These are phyloP conservation scores for Synodontis membranacea DNA, from an alignment of 2,113 vertebrate species.

Conservation along the genomic window DNA sequence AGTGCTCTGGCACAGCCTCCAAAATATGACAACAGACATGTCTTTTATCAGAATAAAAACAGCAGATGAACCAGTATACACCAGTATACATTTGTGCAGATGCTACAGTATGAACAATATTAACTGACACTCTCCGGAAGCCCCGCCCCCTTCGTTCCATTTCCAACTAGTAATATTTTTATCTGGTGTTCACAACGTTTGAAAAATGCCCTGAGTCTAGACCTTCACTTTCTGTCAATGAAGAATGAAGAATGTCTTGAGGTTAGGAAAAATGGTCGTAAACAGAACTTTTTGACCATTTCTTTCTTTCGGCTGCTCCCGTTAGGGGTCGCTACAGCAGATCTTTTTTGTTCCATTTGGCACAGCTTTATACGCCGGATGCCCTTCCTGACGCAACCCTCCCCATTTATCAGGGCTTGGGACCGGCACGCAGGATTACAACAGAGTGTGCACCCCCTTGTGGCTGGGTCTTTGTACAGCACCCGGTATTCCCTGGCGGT, in stretches of 20 bases:
- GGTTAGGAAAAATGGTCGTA: too few species aligned
- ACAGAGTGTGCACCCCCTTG: too few species aligned
- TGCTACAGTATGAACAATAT: not conserved
- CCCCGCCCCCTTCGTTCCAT: not conserved
- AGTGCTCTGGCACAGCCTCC: not conserved
- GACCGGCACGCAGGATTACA: too few species aligned
- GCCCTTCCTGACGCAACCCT: too few species aligned
- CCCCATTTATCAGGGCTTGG: too few species aligned
- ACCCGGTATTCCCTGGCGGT: too few species aligned
- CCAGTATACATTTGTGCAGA: not conserved
- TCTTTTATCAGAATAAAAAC: not conserved
- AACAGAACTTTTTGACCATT: too few species aligned
- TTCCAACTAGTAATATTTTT: not conserved
- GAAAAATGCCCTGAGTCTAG: not conserved
- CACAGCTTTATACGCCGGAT: too few species aligned
- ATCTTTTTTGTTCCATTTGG: too few species aligned
- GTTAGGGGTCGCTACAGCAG: too few species aligned
- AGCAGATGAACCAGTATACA: not conserved
- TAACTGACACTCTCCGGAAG: not conserved
- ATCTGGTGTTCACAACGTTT: not conserved
- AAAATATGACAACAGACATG: not conserved
- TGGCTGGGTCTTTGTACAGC: too few species aligned
- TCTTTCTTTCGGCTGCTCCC: too few species aligned
- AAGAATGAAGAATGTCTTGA: not conserved
- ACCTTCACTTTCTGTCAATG: not conserved